Evolutionary conservation across 2,888 invertebrate species (phyloP), one percentile per base, ranked within the genome.

Genomic region (Aromia moschata): DNA sequence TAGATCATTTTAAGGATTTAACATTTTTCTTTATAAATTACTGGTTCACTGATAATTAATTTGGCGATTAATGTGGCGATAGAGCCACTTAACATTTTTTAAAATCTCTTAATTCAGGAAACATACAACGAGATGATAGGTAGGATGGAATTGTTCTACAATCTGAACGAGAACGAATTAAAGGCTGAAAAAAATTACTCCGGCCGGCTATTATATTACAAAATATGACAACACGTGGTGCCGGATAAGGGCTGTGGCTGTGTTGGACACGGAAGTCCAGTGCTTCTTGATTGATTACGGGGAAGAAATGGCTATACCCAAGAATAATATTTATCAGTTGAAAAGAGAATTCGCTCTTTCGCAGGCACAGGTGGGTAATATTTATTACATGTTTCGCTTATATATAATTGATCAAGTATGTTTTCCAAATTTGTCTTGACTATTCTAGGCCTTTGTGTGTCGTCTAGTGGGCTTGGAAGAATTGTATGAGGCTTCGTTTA

Each of bases 231-330:
- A 75, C n/a, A 75, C 73, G 0, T 85, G 83, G 82, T 80, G 80
- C 53, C 74, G 85, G 33, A 82, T 84, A 1, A 72, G 80, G 16
- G 81, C 82, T 3, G 63, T 81, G 36, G 79, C 66, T n/a, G 56
- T 69, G 1, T 55, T 62, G 0, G 70, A 69, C 4, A 77, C 68
- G 5, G 64, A 68, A 5, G 72, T 78, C 4, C 68, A 70, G 36
- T 89, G 89, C 51, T 89, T 89, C 68, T 87, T 91, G 62, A 88
- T 93, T 7, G 93, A 93, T 77, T 87, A 85, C 65, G 93, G 93
- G 0, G 91, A 90, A 66, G 88, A 87, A 61, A 87, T 87, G 43
- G 76, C 78, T 11, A 84, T 89, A 16, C 69, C 80, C 2, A 78
- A 84, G 9, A 76, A 82, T 17, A 81, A 84, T 58, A 82, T 93